These are phyloP conservation scores for Hypsopygia costalis DNA, from an alignment of 2,888 invertebrate genomes.

Conservation along the genomic window DNA sequence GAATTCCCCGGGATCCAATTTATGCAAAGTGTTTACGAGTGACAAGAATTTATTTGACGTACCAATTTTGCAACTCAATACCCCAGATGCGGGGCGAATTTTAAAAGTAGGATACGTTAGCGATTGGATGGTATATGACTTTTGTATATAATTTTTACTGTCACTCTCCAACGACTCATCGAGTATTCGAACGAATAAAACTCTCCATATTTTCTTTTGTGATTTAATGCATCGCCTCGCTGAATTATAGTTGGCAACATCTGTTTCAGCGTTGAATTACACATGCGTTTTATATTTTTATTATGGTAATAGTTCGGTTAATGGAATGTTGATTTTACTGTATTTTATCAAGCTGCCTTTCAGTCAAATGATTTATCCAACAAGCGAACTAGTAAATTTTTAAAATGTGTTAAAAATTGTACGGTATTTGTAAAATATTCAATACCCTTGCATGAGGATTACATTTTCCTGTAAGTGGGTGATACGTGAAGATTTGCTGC, in stretches of 20 bases:
- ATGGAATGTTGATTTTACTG: too few relatives aligned
- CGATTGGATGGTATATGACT: constrained; percentile 45
- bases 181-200: constrained; percentile 9
- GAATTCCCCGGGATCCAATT: constrained; percentile 66
- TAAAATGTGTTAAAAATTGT: too few relatives aligned
- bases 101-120: constrained; percentile 42
- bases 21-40: constrained; percentile 75
- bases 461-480: too few relatives aligned
- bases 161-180: neutral
- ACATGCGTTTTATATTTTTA: neutral
- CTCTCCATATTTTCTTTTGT: neutral
- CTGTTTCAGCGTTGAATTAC: neutral
- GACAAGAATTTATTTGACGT: constrained; percentile 72
- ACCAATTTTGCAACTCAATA: constrained; percentile 55
- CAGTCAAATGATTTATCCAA: too few relatives aligned
- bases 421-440: too few relatives aligned
- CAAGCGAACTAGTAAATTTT: too few relatives aligned
- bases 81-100: constrained; percentile 37
- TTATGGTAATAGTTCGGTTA: neutral
- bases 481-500: too few relatives aligned
- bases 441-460: too few relatives aligned
- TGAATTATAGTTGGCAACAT: constrained; percentile 3
- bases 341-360: too few relatives aligned
- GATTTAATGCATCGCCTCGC: neutral
- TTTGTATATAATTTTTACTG: constrained; percentile 18